A percentile compares a stretch with the other conserved stretches of the same genome.
phyloP scores from a whole-genome alignment of 2,797 vertebrate species.

The Amblyopsis hoosieri region DNA sequence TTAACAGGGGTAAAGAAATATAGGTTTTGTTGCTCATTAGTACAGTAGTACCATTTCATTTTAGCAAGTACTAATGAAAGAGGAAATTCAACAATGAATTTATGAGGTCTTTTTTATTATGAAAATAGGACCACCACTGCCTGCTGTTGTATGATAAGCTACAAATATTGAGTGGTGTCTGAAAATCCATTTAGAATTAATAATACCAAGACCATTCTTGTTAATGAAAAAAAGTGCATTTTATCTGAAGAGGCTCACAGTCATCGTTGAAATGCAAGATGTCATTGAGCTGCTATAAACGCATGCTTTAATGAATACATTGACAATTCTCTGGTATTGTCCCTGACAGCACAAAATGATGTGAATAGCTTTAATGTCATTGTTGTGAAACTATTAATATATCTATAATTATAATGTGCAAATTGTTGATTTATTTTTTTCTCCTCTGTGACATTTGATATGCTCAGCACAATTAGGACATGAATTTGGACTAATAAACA shows the following conservation, averaged over 20 bases:
- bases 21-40: no score
- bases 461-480: slow-evolving; percentile 78
- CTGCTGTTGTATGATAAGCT: slow-evolving; percentile 80
- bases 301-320: slow-evolving; percentile 73
- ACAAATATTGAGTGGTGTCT: slow-evolving; percentile 65
- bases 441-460: slow-evolving; percentile 73
- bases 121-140: slow-evolving; percentile 66
- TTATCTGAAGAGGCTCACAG: slow-evolving; percentile 75
- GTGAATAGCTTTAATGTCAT: slow-evolving; percentile 74
- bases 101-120: slow-evolving; percentile 15
- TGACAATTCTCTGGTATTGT: slow-evolving; percentile 69
- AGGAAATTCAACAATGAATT: neutral
- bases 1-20: no score
- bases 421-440: slow-evolving; percentile 71
- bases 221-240: slow-evolving; percentile 78
- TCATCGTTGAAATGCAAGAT: slow-evolving; percentile 78
- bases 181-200: slow-evolving; percentile 78
- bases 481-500: slow-evolving; percentile 81
- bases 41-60: neutral
- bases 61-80: no score
- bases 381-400: slow-evolving; percentile 82
- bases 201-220: slow-evolving; percentile 70
- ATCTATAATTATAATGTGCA: slow-evolving; percentile 77
- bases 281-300: slow-evolving; percentile 75
- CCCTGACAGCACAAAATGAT: slow-evolving; percentile 75